These are phyloP conservation scores for Idris sp. DNA, from an alignment of 1,140 invertebrate species.

Conservation along the genomic window DNA sequence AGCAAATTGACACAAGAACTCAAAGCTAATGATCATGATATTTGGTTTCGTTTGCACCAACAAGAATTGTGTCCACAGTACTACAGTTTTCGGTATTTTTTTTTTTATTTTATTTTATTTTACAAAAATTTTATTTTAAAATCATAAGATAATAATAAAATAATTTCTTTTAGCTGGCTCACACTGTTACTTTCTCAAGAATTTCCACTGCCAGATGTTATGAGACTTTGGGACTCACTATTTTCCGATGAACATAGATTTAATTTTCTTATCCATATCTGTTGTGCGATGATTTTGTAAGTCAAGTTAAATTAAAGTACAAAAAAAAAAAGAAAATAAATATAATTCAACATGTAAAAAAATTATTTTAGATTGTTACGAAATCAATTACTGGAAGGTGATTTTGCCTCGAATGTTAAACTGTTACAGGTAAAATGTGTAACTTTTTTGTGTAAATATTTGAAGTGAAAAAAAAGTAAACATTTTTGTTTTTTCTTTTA, in stretches of 20 bases:
- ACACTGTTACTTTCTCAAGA: conserved; percentile 98
- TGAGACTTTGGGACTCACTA: conserved; percentile 96
- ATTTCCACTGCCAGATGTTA: conserved; percentile 96
- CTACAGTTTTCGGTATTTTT: conserved; percentile 90
- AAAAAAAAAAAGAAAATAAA: neutral
- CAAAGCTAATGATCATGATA: conserved; percentile 85
- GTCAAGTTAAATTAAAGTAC: conserved; percentile 73
- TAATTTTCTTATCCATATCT: conserved; percentile 93
- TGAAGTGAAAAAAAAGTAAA: neutral
- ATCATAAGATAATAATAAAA: neutral
- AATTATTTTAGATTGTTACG: conserved; percentile 83
- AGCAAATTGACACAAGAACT: conserved; percentile 86
- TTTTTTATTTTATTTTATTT: too few species aligned
- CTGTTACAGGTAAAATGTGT: conserved; percentile 84
- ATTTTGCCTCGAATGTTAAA: conserved; percentile 95
- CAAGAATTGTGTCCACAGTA: conserved; percentile 96
- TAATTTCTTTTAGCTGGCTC: conserved; percentile 86
- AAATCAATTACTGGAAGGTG: conserved; percentile 88
- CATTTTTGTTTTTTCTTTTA: conserved; percentile 41
- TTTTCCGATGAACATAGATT: conserved; percentile 94
- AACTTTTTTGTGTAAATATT: neutral
- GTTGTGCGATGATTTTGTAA: conserved; percentile 98
- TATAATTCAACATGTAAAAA: neutral
- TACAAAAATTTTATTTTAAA: neutral
- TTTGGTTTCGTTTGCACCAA: conserved; percentile 83